A percentile compares a stretch with the other conserved stretches of the same genome.
These are phyloP conservation scores for Mallotus villosus DNA, from an alignment of 2,797 vertebrate genomes.

Conservation along the genomic window DNA sequence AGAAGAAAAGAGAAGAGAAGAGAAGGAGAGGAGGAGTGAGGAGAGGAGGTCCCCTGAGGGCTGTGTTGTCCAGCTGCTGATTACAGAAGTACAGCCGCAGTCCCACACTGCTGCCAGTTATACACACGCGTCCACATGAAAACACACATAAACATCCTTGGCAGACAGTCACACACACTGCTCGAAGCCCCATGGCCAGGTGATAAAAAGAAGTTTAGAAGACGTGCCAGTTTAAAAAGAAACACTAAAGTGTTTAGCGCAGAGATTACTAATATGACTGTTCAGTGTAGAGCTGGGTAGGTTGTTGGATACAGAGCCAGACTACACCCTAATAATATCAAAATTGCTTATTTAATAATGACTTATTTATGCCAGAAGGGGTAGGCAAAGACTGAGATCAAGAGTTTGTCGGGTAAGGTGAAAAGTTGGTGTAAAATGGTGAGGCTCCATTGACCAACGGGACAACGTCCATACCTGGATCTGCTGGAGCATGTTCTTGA, in stretches of 20 bases:
- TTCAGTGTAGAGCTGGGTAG: too few species aligned
- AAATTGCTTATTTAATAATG: too few species aligned
- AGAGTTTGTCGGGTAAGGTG: background rate
- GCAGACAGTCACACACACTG: background rate
- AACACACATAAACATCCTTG: background rate
- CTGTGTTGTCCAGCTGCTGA: background rate
- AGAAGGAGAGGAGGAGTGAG: too few species aligned
- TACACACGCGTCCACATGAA: background rate
- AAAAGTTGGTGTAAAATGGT: background rate
- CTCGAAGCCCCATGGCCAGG: conserved; percentile 6
- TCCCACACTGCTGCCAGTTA: background rate
- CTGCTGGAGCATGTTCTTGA: conserved; percentile 96
- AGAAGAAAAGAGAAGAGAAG: background rate
- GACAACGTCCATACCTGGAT: conserved; percentile 82
- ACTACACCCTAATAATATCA: too few species aligned
- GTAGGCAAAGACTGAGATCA: too few species aligned
- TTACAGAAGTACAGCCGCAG: background rate
- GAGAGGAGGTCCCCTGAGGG: background rate
- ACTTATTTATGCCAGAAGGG: too few species aligned
- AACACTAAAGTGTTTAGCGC: conserved; percentile 1
- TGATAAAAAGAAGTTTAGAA: conserved; percentile 39
- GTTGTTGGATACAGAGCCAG: too few species aligned
- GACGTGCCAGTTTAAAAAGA: conserved; percentile 40
- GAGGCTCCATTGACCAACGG: background rate
- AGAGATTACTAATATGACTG: too few species aligned